A percentile compares a stretch with the other conserved stretches of the same genome.
Evolutionary conservation across 2,888 invertebrate species (phyloP).

Genomic region (Heliconius erato): DNA sequence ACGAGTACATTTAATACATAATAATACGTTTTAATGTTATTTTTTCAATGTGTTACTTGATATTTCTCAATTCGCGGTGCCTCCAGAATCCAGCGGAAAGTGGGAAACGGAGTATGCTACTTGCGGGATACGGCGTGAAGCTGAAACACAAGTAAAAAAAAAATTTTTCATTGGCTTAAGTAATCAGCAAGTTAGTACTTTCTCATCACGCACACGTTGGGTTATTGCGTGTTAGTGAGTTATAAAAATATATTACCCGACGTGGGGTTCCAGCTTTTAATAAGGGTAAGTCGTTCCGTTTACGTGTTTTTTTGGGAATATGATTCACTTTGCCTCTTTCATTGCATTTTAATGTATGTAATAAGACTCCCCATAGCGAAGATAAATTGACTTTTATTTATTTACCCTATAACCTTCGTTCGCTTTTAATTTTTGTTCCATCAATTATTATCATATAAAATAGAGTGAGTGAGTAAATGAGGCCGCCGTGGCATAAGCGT

Average conservation of each 20-base stretch:
- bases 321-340: conserved; percentile 48
- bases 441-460: neutral
- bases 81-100: neutral
- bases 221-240: conserved; percentile 70
- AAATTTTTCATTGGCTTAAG: conserved; percentile 4
- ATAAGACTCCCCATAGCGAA: conserved; percentile 34
- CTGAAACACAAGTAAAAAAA: no score
- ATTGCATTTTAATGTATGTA: conserved; percentile 26
- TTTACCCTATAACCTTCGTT: neutral
- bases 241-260: conserved; percentile 71
- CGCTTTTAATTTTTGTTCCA: neutral
- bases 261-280: conserved; percentile 61
- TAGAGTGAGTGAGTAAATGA: no score
- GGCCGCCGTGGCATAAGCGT: no score
- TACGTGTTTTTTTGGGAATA: conserved; percentile 58
- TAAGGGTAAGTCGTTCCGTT: conserved; percentile 60
- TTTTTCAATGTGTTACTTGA: neutral
- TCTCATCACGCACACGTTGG: conserved; percentile 35
- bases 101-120: no score
- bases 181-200: conserved; percentile 28
- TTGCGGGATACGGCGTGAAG: no score
- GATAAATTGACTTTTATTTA: conserved; percentile 25
- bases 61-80: neutral
- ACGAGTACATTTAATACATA: neutral
- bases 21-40: neutral